phyloP scores from a whole-genome alignment of 2,888 invertebrate species.

The Lasiommata megera region DNA sequence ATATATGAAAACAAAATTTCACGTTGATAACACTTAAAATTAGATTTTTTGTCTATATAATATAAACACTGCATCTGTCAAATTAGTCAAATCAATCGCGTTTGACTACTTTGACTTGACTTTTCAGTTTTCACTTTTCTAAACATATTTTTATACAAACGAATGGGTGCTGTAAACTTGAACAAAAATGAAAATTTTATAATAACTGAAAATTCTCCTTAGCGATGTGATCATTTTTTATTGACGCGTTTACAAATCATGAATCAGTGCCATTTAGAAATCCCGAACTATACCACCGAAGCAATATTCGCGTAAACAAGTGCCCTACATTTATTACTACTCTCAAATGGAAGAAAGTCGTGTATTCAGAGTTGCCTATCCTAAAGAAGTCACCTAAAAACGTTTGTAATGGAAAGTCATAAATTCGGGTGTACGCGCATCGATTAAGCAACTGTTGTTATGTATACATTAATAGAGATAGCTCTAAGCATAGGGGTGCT shows the following conservation, averaged over 20 bases:
- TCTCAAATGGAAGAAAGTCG: conserved; percentile 75
- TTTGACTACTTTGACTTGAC: background rate
- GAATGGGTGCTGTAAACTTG: conserved; percentile 1
- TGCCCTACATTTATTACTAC: conserved; percentile 72
- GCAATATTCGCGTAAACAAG: conserved; percentile 32
- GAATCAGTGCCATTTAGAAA: conserved; percentile 10
- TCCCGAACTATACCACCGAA: conserved; percentile 17
- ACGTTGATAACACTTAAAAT: too few species aligned
- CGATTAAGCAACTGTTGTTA: conserved; percentile 59
- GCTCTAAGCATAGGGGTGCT: conserved; percentile 70
- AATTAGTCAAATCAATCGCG: background rate
- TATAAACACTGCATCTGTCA: background rate
- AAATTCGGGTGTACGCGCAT: conserved; percentile 40
- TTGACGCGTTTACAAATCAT: background rate
- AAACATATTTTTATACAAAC: background rate
- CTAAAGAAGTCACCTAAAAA: conserved; percentile 60
- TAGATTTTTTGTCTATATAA: background rate
- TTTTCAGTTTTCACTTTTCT: background rate
- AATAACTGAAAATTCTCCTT: background rate
- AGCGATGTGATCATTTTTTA: conserved; percentile 1
- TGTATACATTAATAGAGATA: conserved; percentile 73
- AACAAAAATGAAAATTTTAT: background rate
- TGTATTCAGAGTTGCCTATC: conserved; percentile 54
- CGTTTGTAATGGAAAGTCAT: conserved; percentile 53
- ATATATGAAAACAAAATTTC: too few species aligned